phyloP scores from a whole-genome alignment of 1,140 invertebrate genomes.

The Potamilus streckersoni region DNA sequence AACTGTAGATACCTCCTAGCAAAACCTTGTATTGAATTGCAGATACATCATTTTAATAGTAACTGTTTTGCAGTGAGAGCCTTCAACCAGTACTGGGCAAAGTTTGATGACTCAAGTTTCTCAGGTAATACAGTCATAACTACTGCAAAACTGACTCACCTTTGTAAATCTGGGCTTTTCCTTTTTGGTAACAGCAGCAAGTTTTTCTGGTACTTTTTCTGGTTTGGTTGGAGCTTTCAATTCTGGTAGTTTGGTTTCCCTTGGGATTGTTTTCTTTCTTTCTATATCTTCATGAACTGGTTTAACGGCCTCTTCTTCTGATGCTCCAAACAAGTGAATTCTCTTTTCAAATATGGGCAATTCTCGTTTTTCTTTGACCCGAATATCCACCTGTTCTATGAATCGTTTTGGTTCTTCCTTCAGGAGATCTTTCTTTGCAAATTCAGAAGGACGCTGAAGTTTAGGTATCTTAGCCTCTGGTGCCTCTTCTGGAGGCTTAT shows the following conservation, averaged over 20 bases:
- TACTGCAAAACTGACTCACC: conserved; percentile 30
- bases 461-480: conserved; percentile 53
- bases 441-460: conserved; percentile 47
- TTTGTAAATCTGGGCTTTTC: conserved; percentile 50
- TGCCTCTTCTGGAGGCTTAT: conserved; percentile 34
- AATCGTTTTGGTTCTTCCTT: conserved; percentile 40
- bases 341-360: conserved; percentile 53
- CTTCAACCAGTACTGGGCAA: no score
- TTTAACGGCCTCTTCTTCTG: conserved; percentile 28
- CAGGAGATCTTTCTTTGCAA: conserved; percentile 22
- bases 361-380: conserved; percentile 42
- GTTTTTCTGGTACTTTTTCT: conserved; percentile 23
- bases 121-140: no score
- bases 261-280: conserved; percentile 15
- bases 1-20: no score
- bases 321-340: conserved; percentile 46
- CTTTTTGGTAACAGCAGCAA: conserved; percentile 34
- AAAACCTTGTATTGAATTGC: no score
- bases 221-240: conserved; percentile 22
- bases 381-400: conserved; percentile 49
- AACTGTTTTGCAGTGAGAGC: no score
- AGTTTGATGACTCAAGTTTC: no score
- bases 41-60: no score
- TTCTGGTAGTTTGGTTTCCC: conserved; percentile 23
- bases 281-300: background rate